Evolutionary conservation across 2,888 invertebrate species (phyloP).

Genomic region (Muschampia plurimacula): DNA sequence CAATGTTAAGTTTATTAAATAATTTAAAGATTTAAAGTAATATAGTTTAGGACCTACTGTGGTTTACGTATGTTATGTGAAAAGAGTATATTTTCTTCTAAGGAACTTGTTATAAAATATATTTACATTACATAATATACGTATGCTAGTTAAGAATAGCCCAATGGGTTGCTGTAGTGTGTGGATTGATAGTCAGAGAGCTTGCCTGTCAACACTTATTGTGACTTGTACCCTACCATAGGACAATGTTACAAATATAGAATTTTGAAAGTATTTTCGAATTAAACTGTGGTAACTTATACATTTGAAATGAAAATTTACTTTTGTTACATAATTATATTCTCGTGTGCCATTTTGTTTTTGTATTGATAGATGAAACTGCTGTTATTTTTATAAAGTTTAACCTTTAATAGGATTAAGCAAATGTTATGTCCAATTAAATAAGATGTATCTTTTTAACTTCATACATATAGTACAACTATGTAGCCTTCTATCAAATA

Average conservation of each 20-base stretch:
- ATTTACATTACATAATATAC: slow-evolving; percentile 27
- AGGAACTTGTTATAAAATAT: slow-evolving; percentile 30
- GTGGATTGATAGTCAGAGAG: background rate
- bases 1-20: background rate
- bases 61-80: slow-evolving; percentile 22
- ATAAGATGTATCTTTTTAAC: slow-evolving; percentile 53
- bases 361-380: slow-evolving; percentile 49
- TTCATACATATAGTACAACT: slow-evolving; percentile 70
- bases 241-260: slow-evolving; percentile 19
- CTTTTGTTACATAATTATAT: slow-evolving; percentile 45
- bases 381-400: slow-evolving; percentile 53
- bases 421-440: slow-evolving; percentile 56
- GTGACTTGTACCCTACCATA: slow-evolving; percentile 11
- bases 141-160: slow-evolving; percentile 36
- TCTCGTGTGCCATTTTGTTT: slow-evolving; percentile 72
- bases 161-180: slow-evolving; percentile 8
- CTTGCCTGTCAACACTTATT: slow-evolving; percentile 15
- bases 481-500: slow-evolving; percentile 71
- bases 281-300: slow-evolving; percentile 27
- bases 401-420: slow-evolving; percentile 52
- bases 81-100: slow-evolving; percentile 24
- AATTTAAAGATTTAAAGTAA: slow-evolving; percentile 3
- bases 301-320: slow-evolving; percentile 30
- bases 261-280: slow-evolving; percentile 31
- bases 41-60: slow-evolving; percentile 30